These are phyloP conservation scores for Ctenosaura bakeri DNA, from an alignment of 2,797 vertebrate genomes.

Conservation along the genomic window DNA sequence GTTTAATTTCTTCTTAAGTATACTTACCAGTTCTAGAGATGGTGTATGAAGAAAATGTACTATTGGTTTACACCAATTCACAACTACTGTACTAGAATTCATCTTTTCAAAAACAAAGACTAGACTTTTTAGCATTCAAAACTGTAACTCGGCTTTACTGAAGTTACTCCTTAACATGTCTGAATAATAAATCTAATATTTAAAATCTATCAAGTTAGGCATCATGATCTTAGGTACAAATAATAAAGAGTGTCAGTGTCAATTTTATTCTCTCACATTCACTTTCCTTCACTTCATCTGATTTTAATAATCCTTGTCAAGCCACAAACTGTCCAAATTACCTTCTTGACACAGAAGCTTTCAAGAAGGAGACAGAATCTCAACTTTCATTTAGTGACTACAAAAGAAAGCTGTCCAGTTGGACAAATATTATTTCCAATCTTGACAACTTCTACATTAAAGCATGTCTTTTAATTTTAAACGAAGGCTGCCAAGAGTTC, in stretches of 20 bases:
- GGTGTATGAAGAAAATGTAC: constrained; percentile 21
- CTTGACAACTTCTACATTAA: constrained; percentile 93
- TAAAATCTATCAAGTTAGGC: constrained; percentile 87
- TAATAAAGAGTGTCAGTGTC: constrained; percentile 98
- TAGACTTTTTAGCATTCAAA: constrained; percentile 64
- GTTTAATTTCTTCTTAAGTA: constrained; percentile 57
- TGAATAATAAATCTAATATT: constrained; percentile 86
- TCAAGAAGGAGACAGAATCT: constrained; percentile 93
- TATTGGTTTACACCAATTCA: constrained; percentile 56
- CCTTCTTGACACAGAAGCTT: constrained; percentile 91
- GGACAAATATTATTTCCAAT: constrained; percentile 99
- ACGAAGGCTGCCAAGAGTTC: constrained; percentile 83
- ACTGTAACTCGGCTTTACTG: constrained; percentile 73
- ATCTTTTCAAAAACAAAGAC: constrained; percentile 62
- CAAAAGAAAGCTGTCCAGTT: constrained; percentile 97
- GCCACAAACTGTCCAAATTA: constrained; percentile 93
- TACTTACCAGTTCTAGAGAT: constrained; percentile 36
- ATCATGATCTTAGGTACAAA: constrained; percentile 94
- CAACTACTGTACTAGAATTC: constrained; percentile 51
- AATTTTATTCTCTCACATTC: constrained; percentile 94
- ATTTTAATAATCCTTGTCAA: constrained; percentile 99
- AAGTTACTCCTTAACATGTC: constrained; percentile 84
- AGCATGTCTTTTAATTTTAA: constrained; percentile 94
- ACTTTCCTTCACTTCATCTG: constrained; percentile 90
- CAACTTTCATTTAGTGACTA: constrained; percentile 98